These are phyloP conservation scores for Patiria miniata DNA, from an alignment of 35 echinoderm and acorn worm genomes.

Conservation along the genomic window DNA sequence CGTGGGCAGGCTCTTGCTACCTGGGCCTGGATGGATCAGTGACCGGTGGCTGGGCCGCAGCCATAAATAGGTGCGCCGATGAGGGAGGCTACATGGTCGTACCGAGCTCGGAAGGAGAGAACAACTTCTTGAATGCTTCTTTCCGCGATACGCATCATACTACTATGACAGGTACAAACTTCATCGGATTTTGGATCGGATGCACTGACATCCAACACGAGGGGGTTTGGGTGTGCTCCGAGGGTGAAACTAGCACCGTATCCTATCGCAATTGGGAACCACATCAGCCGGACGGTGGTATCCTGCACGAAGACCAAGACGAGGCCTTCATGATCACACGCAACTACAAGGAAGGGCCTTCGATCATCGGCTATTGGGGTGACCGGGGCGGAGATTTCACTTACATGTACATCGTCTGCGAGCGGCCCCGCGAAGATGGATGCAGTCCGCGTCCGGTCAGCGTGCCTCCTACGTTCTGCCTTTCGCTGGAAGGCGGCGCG, in stretches of 20 bases:
- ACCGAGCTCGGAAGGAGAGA: background rate
- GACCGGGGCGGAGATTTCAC: background rate
- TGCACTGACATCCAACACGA: background rate
- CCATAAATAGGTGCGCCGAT: background rate
- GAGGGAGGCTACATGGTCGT: background rate
- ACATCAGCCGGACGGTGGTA: background rate
- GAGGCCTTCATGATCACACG: background rate
- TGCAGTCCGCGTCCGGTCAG: background rate
- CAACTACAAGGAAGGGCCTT: background rate
- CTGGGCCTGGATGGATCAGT: slow-evolving; percentile 7
- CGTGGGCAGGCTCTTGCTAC: slow-evolving; percentile 2
- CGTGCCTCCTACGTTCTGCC: background rate
- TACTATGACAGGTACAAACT: background rate
- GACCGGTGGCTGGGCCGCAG: background rate
- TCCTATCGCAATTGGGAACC: background rate
- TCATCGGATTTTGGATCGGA: background rate
- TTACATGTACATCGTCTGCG: background rate
- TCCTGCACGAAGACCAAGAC: background rate
- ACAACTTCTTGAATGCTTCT: background rate
- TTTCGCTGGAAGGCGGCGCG: too few species aligned
- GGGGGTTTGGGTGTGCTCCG: background rate
- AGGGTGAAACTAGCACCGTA: background rate
- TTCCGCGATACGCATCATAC: background rate
- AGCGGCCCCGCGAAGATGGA: background rate
- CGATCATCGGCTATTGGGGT: background rate